Conservation (phyloP, 2,113 vertebrate genomes). For the Forbesichthys papilliferus region DNA sequence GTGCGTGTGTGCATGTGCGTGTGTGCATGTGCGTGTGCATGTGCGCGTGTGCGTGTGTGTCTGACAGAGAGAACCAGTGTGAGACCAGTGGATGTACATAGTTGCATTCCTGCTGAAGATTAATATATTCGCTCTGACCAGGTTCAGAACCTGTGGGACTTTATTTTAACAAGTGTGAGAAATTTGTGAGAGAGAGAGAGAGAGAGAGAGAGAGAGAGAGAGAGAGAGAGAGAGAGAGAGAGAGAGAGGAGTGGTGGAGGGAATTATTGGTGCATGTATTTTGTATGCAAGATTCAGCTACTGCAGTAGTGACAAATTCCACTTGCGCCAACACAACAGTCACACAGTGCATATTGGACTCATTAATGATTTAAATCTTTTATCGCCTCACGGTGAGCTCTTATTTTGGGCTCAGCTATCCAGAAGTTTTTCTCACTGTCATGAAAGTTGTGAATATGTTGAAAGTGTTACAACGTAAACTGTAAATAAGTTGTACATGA, state of each 20-base stretch:
- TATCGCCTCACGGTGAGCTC: slow-evolving; percentile 31
- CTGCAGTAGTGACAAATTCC: slow-evolving; percentile 31
- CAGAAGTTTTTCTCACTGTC: slow-evolving; percentile 43
- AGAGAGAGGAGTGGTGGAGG: slow-evolving; percentile 4
- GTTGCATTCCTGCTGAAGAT: too few relatives aligned
- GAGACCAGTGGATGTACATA: too few relatives aligned
- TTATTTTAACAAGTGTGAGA: slow-evolving; percentile 13
- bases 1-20: slow-evolving; percentile 22
- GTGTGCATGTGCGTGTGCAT: slow-evolving; percentile 24
- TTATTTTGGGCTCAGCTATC: slow-evolving; percentile 43
- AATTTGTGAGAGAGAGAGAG: background rate
- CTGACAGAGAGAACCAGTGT: background rate
- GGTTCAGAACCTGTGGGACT: too few relatives aligned
- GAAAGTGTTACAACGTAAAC: background rate
- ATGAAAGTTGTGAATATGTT: background rate
- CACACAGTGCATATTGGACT: slow-evolving; percentile 45
- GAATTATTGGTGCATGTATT: background rate
- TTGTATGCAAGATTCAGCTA: background rate
- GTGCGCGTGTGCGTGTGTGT: slow-evolving; percentile 25
- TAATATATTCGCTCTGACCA: too few relatives aligned
- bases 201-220: background rate
- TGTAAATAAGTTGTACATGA: slow-evolving; percentile 5
- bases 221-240: slow-evolving; percentile 9
- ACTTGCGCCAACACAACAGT: slow-evolving; percentile 44
- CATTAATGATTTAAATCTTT: slow-evolving; percentile 67